Base-by-base conservation (phyloP, 2,113 vertebrate genomes). In the Peromyscus polionotus region DNA sequence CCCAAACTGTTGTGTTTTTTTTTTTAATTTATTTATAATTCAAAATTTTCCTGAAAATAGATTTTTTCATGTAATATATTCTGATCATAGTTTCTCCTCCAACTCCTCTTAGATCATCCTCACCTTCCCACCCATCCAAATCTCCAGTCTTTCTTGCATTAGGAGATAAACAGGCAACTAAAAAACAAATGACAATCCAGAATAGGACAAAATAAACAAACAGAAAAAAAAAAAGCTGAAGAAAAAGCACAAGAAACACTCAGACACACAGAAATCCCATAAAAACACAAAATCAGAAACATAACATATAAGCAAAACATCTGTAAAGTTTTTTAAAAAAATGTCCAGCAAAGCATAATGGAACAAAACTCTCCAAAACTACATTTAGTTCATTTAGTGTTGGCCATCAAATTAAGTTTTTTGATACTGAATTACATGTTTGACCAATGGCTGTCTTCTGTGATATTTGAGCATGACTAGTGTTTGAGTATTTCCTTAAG, bases 401-500 rank as follows among this genome's bases (percentile, higher is more conserved):
- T 63, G n/a, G n/a, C n/a, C 4, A 28, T 84, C 57, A 63, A 17
- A 16, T 84, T 84, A 28, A 61, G 81, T 4, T 84, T 84, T 33
- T 65, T 20, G 28, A 45, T 33, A 22, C 36, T 54, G 51, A 91
- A 77, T 83, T 61, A 75, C 31, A 57, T 31, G 51, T 88, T 93
- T 91, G 73, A 87, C 54, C 8, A 39, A 4, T 94, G 80, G 17
- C 61, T 77, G 45, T 28, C 31, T 89, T 28, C 45, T 72, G 3
- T 13, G 45, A 81, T 14, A 14, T 88, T 89, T 24, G 59, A 45
- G 57, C 4, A 28, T 89, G 72, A 86, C 14, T 88, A 73, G 57
- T 93, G 24, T 89, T 94, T 91, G 61, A 91, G 79, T 36, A 81
- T 24, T 89, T 95, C 20, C 57, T 93, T 95, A 92, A 96, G 76